A percentile compares a stretch with the other conserved stretches of the same genome.
These are phyloP conservation scores for Patagioenas fasciata DNA, from an alignment of 2,113 vertebrate species.

Conservation along the genomic window DNA sequence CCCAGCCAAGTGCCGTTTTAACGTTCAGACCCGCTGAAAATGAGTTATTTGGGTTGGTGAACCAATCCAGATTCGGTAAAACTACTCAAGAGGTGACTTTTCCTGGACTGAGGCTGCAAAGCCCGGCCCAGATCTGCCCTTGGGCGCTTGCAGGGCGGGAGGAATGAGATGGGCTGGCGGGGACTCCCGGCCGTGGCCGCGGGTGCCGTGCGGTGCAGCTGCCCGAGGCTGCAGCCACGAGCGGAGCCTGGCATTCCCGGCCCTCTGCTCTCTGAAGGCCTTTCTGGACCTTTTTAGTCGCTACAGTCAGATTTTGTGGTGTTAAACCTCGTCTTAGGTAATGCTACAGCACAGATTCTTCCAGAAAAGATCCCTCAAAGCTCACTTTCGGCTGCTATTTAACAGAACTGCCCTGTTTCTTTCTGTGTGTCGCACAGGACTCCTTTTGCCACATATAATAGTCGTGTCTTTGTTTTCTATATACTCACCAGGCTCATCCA, in stretches of 20 bases:
- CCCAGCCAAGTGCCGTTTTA: fast-evolving
- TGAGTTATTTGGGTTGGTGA: neutral
- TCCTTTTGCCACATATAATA: neutral
- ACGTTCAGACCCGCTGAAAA: neutral
- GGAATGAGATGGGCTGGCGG: too few relatives aligned
- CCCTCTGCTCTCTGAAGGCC: neutral
- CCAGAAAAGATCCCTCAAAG: neutral
- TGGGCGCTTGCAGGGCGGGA: too few relatives aligned
- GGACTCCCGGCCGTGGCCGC: too few relatives aligned
- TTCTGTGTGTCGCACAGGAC: neutral
- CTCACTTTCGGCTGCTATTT: neutral
- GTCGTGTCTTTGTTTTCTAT: neutral
- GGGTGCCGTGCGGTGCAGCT: neutral
- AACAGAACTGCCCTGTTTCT: neutral
- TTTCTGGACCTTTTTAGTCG: neutral
- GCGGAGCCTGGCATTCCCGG: neutral
- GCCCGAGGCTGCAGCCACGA: fast-evolving
- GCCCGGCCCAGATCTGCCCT: too few relatives aligned
- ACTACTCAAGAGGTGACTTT: too few relatives aligned
- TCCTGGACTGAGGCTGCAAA: too few relatives aligned
- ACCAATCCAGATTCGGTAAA: neutral
- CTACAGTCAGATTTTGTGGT: neutral
- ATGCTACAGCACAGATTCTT: neutral
- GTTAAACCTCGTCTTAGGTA: neutral
- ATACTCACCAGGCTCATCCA: too few relatives aligned